These are phyloP conservation scores for Tympanoctomys barrerae DNA, from an alignment of 2,797 vertebrate genomes.

Conservation along the genomic window DNA sequence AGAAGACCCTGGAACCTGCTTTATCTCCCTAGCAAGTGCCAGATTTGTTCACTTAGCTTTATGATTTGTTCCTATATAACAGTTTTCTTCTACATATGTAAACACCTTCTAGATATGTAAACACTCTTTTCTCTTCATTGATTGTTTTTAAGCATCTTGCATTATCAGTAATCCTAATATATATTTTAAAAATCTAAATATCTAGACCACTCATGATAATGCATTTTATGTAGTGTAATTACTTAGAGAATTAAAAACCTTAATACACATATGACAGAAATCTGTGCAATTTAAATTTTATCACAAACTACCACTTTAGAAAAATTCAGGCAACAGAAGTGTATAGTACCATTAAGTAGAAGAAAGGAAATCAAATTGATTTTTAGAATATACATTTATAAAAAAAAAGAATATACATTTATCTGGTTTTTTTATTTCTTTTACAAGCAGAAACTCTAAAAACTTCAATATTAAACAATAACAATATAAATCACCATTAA, in stretches of 20 bases:
- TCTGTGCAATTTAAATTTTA: constrained; percentile 38
- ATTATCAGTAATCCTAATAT: constrained; percentile 36
- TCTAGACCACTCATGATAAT: constrained; percentile 45
- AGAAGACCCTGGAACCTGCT: neutral
- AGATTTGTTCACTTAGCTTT: constrained; percentile 15
- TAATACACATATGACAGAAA: constrained; percentile 47
- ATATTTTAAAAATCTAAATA: constrained; percentile 29
- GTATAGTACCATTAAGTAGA: constrained; percentile 21
- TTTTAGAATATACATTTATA: constrained; percentile 53
- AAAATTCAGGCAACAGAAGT: constrained; percentile 14
- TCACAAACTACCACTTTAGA: constrained; percentile 43
- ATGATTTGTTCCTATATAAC: neutral
- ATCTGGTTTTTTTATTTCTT: constrained; percentile 47
- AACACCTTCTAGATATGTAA: constrained; percentile 41
- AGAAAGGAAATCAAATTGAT: constrained; percentile 7
- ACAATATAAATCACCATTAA: constrained; percentile 51
- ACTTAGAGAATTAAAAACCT: constrained; percentile 25
- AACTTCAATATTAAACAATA: constrained; percentile 53
- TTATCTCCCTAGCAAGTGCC: neutral
- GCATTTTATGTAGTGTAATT: neutral
- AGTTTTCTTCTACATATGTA: constrained; percentile 14
- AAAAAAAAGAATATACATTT: constrained; percentile 41
- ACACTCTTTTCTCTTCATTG: neutral
- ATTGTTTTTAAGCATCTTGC: constrained; percentile 26
- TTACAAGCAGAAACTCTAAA: constrained; percentile 34